These are phyloP conservation scores for Crenuchus spilurus DNA, from an alignment of 2,797 vertebrate genomes.

Conservation along the genomic window DNA sequence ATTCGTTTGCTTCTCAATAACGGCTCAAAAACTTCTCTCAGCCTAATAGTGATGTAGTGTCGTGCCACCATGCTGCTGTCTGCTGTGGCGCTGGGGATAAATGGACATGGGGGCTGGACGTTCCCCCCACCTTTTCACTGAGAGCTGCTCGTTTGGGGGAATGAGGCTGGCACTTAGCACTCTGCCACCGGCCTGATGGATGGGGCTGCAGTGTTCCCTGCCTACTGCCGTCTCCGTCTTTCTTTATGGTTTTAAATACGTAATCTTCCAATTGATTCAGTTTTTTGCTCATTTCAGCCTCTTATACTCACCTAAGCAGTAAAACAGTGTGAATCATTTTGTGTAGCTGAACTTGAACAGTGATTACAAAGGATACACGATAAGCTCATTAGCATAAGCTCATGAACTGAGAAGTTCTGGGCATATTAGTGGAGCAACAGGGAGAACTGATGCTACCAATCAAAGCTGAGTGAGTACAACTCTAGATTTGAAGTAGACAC, in stretches of 20 bases:
- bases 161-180: constrained; percentile 55
- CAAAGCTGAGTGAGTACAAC: background rate
- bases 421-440: constrained; percentile 1
- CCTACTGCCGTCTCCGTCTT: constrained; percentile 15
- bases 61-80: constrained; percentile 14
- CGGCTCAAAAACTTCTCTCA: constrained; percentile 40
- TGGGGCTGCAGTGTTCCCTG: constrained; percentile 41
- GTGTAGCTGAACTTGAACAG: background rate
- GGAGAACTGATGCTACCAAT: background rate
- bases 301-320: background rate
- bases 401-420: background rate
- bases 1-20: constrained; percentile 30
- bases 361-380: background rate
- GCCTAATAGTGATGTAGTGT: constrained; percentile 53
- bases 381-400: background rate
- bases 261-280: background rate
- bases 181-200: constrained; percentile 56
- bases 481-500: constrained; percentile 14
- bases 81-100: constrained; percentile 46
- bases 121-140: background rate
- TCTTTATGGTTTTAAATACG: constrained; percentile 3
- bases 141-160: constrained; percentile 46
- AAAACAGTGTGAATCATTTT: too few species aligned
- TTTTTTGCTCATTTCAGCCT: background rate
- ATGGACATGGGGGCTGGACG: constrained; percentile 40